Conservation (phyloP, 1,140 invertebrate species). For the Brachystomella parvula region DNA sequence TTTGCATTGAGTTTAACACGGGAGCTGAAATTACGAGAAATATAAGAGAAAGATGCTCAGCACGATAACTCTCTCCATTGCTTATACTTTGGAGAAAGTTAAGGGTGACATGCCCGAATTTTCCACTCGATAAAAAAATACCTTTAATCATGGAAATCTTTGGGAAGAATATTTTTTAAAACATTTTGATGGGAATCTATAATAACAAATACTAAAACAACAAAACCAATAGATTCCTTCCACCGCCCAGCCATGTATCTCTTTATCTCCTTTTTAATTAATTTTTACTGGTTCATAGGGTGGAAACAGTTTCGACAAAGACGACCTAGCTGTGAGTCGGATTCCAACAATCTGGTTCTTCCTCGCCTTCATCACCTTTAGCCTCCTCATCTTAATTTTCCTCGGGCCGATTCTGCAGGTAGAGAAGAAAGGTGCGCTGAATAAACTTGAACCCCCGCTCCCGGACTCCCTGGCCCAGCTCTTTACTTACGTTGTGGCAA, state of each 20-base stretch:
- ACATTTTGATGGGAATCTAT: background rate
- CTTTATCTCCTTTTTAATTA: background rate
- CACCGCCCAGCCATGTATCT: too few species aligned
- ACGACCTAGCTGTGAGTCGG: background rate
- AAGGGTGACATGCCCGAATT: too few species aligned
- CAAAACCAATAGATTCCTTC: background rate
- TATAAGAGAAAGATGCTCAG: too few species aligned
- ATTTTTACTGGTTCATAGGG: background rate
- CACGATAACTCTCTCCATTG: too few species aligned
- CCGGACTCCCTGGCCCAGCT: background rate
- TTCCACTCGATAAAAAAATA: too few species aligned
- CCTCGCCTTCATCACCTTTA: background rate
- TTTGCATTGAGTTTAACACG: too few species aligned
- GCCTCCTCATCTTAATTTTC: background rate
- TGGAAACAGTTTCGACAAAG: background rate
- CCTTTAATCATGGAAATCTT: too few species aligned
- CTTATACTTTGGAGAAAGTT: too few species aligned
- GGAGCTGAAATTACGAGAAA: too few species aligned
- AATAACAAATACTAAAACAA: background rate
- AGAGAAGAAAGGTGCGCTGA: background rate
- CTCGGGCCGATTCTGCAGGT: background rate
- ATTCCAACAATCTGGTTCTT: slow-evolving; percentile 1
- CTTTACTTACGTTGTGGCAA: slow-evolving; percentile 9
- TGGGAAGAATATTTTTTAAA: background rate
- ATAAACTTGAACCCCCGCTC: background rate